phyloP scores from a whole-genome alignment of 2,113 vertebrate genomes.

The Tonatia bakeri region DNA sequence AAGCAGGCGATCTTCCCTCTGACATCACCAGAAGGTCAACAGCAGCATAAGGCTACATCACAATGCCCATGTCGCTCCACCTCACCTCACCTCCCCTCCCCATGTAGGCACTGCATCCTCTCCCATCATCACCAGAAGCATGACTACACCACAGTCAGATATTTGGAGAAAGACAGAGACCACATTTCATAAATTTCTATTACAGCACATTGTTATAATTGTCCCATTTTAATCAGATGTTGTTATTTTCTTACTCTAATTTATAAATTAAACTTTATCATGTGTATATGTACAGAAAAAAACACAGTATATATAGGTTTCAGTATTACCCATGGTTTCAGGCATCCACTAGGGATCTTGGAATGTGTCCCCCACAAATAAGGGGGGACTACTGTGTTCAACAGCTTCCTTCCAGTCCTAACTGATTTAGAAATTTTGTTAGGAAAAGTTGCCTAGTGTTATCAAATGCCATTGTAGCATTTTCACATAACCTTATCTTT shows the following conservation, averaged over 20 bases:
- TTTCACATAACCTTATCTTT: constrained; percentile 26
- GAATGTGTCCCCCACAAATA: background rate
- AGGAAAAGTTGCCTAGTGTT: constrained; percentile 33
- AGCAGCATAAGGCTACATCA: background rate
- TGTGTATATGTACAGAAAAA: no score
- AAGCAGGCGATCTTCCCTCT: background rate
- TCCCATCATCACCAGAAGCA: background rate
- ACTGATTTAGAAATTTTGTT: constrained; percentile 43
- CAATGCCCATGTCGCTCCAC: background rate
- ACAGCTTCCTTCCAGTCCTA: background rate
- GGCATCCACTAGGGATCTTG: background rate
- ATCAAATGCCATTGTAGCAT: constrained; percentile 33
- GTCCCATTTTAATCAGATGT: background rate
- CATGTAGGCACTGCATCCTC: background rate
- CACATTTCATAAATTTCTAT: background rate
- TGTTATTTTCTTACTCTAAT: background rate
- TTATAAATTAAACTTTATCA: background rate
- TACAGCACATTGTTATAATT: background rate
- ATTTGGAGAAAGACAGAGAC: background rate
- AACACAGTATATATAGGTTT: background rate
- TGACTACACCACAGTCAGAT: background rate
- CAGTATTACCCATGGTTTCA: background rate
- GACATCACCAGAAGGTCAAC: background rate
- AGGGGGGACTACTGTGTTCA: background rate
- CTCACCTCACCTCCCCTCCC: background rate